Evolutionary conservation across 1,140 invertebrate species (phyloP).

Genomic region (Drosophila tsacasi): DNA sequence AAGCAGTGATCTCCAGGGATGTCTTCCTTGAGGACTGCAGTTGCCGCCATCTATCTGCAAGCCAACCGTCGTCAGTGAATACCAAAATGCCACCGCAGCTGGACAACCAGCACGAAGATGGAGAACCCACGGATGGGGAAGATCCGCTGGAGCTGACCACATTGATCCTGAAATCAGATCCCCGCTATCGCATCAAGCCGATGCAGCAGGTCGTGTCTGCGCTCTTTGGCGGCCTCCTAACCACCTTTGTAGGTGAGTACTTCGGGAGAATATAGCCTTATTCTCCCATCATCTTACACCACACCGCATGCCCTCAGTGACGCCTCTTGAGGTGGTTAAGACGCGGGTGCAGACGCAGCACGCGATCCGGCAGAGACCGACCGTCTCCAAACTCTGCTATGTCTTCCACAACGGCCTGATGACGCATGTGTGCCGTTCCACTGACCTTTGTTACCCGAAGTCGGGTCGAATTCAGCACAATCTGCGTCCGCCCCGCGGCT

Average conservation of each 20-base stretch:
- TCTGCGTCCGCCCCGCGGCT: conserved; percentile 94
- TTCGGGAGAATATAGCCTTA: background rate
- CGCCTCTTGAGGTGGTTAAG: conserved; percentile 99
- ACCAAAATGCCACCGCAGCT: conserved; percentile 38
- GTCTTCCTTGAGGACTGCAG: conserved; percentile 13
- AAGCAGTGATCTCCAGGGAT: conserved; percentile 17
- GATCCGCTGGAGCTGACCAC: conserved; percentile 36
- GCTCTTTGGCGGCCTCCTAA: conserved; percentile 94
- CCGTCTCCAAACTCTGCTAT: conserved; percentile 95
- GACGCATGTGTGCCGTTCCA: conserved; percentile 96
- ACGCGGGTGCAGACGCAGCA: conserved; percentile 97
- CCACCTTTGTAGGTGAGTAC: conserved; percentile 93
- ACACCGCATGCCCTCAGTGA: conserved; percentile 88
- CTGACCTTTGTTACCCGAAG: conserved; percentile 87
- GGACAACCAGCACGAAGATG: background rate
- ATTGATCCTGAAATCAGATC: conserved; percentile 87
- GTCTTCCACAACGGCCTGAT: conserved; percentile 99
- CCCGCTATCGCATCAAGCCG: conserved; percentile 91
- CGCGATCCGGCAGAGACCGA: conserved; percentile 92
- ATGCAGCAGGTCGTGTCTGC: conserved; percentile 95
- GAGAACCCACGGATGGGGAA: background rate
- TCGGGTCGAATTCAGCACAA: conserved; percentile 85
- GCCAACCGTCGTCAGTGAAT: background rate
- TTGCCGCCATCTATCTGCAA: conserved; percentile 6
- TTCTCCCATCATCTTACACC: conserved; percentile 71